Evolutionary conservation across 1,140 invertebrate species (phyloP).

Genomic region (Euwallacea similis): DNA sequence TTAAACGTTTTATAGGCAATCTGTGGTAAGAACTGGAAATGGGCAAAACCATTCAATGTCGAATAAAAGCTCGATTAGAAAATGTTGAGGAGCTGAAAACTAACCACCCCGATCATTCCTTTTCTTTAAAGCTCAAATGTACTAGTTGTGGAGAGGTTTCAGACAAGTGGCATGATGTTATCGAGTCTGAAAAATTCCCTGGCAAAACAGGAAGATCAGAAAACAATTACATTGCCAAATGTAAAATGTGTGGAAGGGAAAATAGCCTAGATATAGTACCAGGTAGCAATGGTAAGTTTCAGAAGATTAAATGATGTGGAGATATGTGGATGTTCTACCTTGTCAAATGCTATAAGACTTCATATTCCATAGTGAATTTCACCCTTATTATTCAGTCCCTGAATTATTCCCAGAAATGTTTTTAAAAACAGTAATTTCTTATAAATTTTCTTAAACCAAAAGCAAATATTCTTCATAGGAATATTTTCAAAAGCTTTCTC

Average conservation of each 20-base stretch:
- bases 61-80: constrained; percentile 68
- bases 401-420: too few relatives aligned
- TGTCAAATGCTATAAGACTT: too few relatives aligned
- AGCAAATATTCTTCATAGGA: too few relatives aligned
- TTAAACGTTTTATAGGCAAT: not conserved
- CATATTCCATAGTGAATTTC: too few relatives aligned
- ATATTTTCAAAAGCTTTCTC: too few relatives aligned
- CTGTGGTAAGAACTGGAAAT: constrained; percentile 44
- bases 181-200: constrained; percentile 67
- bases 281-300: constrained; percentile 62
- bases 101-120: constrained; percentile 65
- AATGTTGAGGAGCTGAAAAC: constrained; percentile 69
- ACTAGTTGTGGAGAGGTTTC: constrained; percentile 78
- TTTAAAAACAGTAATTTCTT: too few relatives aligned
- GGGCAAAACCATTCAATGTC: constrained; percentile 70
- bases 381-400: too few relatives aligned
- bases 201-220: constrained; percentile 71
- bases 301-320: too few relatives aligned
- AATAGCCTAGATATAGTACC: constrained; percentile 78
- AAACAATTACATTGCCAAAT: constrained; percentile 82
- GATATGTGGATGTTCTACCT: too few relatives aligned
- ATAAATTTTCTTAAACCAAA: too few relatives aligned
- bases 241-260: constrained; percentile 84
- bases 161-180: constrained; percentile 80
- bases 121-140: constrained; percentile 75